Base-by-base conservation (phyloP, 1,140 invertebrate species). In the Sarcophaga peregrina region DNA sequence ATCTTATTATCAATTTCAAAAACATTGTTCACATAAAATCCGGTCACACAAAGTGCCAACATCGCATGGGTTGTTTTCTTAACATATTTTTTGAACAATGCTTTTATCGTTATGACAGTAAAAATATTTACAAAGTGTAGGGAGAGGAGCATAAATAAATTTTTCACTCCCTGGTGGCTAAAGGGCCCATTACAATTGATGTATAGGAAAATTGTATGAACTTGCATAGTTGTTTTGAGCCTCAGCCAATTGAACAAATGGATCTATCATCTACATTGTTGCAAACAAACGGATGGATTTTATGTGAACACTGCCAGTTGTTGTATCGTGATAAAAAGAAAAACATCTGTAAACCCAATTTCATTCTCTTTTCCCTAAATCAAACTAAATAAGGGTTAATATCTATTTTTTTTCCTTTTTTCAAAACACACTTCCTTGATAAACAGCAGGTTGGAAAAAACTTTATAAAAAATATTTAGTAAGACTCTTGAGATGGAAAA, bases 341-440 rank as follows among this genome's bases (percentile, higher is more conserved):
- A 76, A 76, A 76, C 74, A 76, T 76, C 74, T 76, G 74, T 76
- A 76, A 76, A 76, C 45, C 74, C 46, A 76, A 76, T 76, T 76
- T 48, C 74, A 76, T 76, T 76, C 47, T 47, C 7, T 3, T 76
- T 25, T 25, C 9, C n/a, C 5, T n/a, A 1, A 72, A 72, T 7
- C 13, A 62, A 62, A 15, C 37, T 58, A 58, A 58, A 74, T 45
- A 74, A 74, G 73, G 73, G 25, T 37, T 45, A 11, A 46, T 37
- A 37, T 37, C 4, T 1, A 1, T 37, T 37, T 37, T 37, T 37
- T 37, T 37, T n/a, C n/a, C n/a, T n/a, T 37, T 37, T 37, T 37
- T 37, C 25, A 37, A 37, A 37, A 46, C 45, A 47, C 74, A 48
- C 46, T 11, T 75, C 74, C 15, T 46, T 17, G 13, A 13, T 15